Percentiles rank a stretch among this genome's conserved stretches.
These are phyloP conservation scores for Myodes glareolus DNA, from an alignment of 2,113 vertebrate genomes.

Conservation along the genomic window DNA sequence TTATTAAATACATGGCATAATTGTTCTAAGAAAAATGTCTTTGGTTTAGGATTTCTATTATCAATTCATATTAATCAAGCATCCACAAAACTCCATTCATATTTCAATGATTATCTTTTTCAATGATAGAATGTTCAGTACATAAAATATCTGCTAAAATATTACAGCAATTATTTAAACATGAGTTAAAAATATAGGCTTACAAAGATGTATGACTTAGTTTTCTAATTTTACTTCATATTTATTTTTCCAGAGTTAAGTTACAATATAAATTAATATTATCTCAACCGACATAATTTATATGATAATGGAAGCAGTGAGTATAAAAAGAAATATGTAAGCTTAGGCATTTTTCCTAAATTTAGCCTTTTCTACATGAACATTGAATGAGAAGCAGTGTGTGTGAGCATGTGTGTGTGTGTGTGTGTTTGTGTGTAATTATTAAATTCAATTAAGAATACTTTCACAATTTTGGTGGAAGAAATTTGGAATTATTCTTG, in stretches of 20 bases:
- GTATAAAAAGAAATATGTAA: neutral
- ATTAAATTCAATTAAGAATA: neutral
- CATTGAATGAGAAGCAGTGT: neutral
- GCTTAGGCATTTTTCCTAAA: neutral
- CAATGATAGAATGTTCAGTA: neutral
- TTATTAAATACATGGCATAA: slow-evolving; percentile 29
- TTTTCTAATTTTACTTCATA: neutral
- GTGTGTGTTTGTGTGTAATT: neutral
- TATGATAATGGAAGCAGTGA: neutral
- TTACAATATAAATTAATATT: slow-evolving; percentile 19
- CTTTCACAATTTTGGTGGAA: neutral
- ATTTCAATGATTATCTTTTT: slow-evolving; percentile 57
- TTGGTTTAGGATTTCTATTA: slow-evolving; percentile 14
- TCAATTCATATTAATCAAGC: slow-evolving; percentile 34
- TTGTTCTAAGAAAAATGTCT: slow-evolving; percentile 21
- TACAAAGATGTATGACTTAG: neutral
- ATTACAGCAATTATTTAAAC: slow-evolving; percentile 11
- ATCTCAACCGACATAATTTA: neutral
- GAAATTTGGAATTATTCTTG: slow-evolving; percentile 11
- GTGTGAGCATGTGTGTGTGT: neutral
- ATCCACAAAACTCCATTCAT: slow-evolving; percentile 47
- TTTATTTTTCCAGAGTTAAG: slow-evolving; percentile 20
- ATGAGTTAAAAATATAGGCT: slow-evolving; percentile 14
- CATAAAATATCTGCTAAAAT: slow-evolving; percentile 24
- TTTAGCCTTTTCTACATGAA: slow-evolving; percentile 15